Evolutionary conservation across 2,113 vertebrate species (phyloP).

Genomic region (Triplophysa dalaica): DNA sequence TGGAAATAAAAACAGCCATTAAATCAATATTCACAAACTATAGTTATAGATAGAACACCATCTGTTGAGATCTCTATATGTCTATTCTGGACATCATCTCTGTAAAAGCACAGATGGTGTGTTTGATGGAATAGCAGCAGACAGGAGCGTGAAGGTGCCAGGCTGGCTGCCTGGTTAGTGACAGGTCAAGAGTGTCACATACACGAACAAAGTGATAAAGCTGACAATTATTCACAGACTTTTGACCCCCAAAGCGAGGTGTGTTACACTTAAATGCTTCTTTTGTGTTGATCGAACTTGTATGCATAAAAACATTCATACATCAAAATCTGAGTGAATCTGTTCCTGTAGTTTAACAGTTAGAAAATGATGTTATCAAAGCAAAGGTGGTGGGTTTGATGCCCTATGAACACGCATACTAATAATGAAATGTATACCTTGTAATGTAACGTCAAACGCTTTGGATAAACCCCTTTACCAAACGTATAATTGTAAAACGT

Average conservation of each 20-base stretch:
- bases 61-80: conserved; percentile 23
- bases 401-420: too few relatives aligned
- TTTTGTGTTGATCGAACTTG: conserved; percentile 26
- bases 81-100: conserved; percentile 7
- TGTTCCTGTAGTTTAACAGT: too few relatives aligned
- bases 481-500: too few relatives aligned
- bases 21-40: conserved; percentile 1
- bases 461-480: too few relatives aligned
- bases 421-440: too few relatives aligned
- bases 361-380: too few relatives aligned
- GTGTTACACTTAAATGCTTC: conserved; percentile 17
- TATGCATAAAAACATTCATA: conserved; percentile 50
- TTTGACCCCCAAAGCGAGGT: neutral
- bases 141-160: conserved; percentile 33
- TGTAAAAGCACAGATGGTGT: conserved; percentile 20
- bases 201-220: conserved; percentile 34
- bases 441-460: too few relatives aligned
- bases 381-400: too few relatives aligned
- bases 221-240: neutral
- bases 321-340: neutral
- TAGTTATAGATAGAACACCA: conserved; percentile 18
- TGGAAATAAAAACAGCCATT: neutral
- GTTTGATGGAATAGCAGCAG: conserved; percentile 24
- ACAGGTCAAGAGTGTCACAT: conserved; percentile 38
- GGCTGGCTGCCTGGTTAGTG: conserved; percentile 32